phyloP scores from a whole-genome alignment of 1,140 invertebrate species.

The Cyrtorhinus lividipennis region DNA sequence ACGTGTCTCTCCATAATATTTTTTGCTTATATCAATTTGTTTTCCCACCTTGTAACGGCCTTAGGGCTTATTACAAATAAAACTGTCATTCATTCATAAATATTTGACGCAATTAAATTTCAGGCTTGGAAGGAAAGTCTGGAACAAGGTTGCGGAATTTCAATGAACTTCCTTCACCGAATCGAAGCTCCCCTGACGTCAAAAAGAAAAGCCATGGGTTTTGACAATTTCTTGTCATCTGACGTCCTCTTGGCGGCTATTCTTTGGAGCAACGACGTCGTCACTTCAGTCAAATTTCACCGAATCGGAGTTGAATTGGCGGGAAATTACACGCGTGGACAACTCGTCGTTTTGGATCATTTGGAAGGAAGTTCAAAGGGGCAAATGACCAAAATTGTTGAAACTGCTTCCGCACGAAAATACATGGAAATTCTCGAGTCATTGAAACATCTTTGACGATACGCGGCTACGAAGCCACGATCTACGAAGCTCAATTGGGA shows the following conservation, averaged over 20 bases:
- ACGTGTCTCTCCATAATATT: no score
- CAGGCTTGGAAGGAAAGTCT: slow-evolving; percentile 17
- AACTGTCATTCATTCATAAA: no score
- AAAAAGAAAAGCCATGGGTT: slow-evolving; percentile 9
- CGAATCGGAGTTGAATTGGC: slow-evolving; percentile 11
- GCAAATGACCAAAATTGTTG: slow-evolving; percentile 37
- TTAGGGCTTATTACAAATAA: no score
- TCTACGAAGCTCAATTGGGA: no score
- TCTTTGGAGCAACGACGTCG: background rate
- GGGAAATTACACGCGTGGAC: slow-evolving; percentile 36
- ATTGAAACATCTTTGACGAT: background rate
- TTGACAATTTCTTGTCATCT: slow-evolving; percentile 12
- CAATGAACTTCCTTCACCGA: slow-evolving; percentile 14
- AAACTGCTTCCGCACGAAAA: slow-evolving; percentile 28
- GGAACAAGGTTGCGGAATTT: background rate
- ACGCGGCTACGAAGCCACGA: no score
- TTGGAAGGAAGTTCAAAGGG: slow-evolving; percentile 34
- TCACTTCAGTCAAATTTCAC: background rate
- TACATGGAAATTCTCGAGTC: background rate
- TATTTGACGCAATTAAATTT: no score
- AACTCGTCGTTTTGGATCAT: slow-evolving; percentile 41
- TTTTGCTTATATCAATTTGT: no score
- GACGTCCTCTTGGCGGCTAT: slow-evolving; percentile 18
- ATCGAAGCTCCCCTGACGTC: slow-evolving; percentile 14
- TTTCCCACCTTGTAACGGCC: no score